Percentiles rank a stretch among this genome's conserved stretches.
phyloP scores from a whole-genome alignment of 2,113 vertebrate species.

The Pseudopipra pipra region DNA sequence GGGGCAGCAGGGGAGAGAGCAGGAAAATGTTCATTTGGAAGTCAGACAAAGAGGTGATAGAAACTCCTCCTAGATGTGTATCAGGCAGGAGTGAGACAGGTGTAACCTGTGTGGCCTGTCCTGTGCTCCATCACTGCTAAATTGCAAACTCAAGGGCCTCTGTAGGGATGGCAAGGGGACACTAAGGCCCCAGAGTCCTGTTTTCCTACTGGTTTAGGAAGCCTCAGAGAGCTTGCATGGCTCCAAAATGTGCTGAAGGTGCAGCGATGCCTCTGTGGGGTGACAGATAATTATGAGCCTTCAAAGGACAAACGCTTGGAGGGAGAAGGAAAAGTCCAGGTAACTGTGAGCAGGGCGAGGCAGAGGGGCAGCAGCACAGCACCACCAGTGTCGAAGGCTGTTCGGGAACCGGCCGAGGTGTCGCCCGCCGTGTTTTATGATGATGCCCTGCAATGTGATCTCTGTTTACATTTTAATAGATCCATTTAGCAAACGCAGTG shows the following conservation, averaged over 20 bases:
- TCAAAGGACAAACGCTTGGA: background rate
- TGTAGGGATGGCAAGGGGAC: background rate
- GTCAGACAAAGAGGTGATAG: background rate
- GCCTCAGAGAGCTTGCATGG: accelerated
- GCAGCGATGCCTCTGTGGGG: background rate
- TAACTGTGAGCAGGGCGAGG: accelerated
- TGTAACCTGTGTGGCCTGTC: background rate
- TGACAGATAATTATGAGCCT: background rate
- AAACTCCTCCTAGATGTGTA: background rate
- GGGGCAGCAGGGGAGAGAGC: background rate
- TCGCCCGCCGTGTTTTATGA: background rate
- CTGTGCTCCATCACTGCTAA: background rate
- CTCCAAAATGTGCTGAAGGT: background rate
- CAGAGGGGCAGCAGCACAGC: background rate
- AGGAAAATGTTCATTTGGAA: background rate
- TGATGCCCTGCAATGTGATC: conserved; percentile 5
- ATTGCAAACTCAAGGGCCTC: background rate
- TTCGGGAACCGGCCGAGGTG: background rate
- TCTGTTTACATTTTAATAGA: conserved; percentile 17
- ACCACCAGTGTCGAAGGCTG: background rate
- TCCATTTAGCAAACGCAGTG: background rate
- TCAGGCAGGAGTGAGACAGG: background rate
- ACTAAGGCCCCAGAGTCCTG: too few species aligned
- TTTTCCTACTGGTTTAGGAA: background rate
- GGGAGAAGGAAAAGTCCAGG: background rate